Evolutionary conservation across 2,113 vertebrate species (phyloP), one percentile per base, ranked within the genome.

Genomic region (Stigmatopora argus): DNA sequence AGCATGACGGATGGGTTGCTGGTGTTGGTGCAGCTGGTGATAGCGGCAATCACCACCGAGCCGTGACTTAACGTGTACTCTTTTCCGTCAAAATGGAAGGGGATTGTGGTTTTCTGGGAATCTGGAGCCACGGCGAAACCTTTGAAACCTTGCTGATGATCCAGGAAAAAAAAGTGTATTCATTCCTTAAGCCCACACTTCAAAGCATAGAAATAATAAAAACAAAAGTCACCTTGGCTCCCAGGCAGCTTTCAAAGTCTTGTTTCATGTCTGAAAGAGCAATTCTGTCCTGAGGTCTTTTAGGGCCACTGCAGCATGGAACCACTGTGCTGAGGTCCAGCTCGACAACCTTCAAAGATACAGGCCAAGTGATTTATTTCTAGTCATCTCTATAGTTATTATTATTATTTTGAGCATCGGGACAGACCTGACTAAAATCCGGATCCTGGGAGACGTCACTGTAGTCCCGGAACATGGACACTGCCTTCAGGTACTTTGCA

Each of bases 1-100:
- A 99, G 73, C 97, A 99, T 99, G 76, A 99, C 97, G 0, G 97
- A 98, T 0, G 97, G 97, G 71, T 99, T 99, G 84, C 97, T 99
- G 71, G 97, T 99, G 88, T 99, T 99, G 57, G 97, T 99, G 82
- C 97, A 99, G 90, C 97, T 99, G 14, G 97, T 99, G 78, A 99
- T 98, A 52, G 97, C 96, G 12, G 97, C 95, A 7, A 99, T 99
- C 21, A 98, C 96, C 68, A 98, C 96, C 0, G 96, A 96, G 41
- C 97, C 97, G 4, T 98, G 96, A 66, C 85, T 52, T 26, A 99
- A 86, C 1, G 85, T 81, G 0, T 93, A 98, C 47, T 95, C 90
- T 0, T 35, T 51, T 0, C 87, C 91, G 13, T 89, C 89, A 69
- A 92, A 95, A 68, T 88, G 83, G 86, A 99, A 97, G 0, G 90